These are phyloP conservation scores for Acronicta aceris DNA, from an alignment of 2,888 invertebrate species.

Conservation along the genomic window DNA sequence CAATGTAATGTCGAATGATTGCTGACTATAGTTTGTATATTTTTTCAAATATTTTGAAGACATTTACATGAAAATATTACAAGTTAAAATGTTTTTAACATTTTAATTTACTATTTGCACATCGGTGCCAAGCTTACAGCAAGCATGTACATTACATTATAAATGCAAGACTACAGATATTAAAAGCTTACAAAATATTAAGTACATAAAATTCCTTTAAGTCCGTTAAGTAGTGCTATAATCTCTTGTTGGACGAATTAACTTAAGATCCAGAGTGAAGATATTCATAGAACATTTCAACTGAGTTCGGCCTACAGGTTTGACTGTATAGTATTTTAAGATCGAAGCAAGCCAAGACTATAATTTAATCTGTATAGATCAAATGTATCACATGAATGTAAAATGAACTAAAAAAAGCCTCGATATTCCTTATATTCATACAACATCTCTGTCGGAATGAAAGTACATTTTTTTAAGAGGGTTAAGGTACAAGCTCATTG, in stretches of 20 bases:
- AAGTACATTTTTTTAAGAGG: slow-evolving; percentile 10
- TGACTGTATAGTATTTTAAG: slow-evolving; percentile 17
- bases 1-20: slow-evolving; percentile 61
- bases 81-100: slow-evolving; percentile 54
- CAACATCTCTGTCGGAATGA: slow-evolving; percentile 14
- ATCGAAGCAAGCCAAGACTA: slow-evolving; percentile 4
- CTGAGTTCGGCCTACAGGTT: slow-evolving; percentile 13
- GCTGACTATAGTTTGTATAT: slow-evolving; percentile 42
- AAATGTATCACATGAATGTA: slow-evolving; percentile 23
- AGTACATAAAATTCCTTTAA: slow-evolving; percentile 84
- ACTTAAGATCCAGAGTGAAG: slow-evolving; percentile 51
- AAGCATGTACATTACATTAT: slow-evolving; percentile 74
- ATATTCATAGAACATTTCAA: slow-evolving; percentile 53
- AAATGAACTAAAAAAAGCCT: slow-evolving; percentile 13
- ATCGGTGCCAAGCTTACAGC: slow-evolving; percentile 50
- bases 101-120: slow-evolving; percentile 42
- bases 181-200: slow-evolving; percentile 82
- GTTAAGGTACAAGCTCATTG: slow-evolving; percentile 32
- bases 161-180: slow-evolving; percentile 74
- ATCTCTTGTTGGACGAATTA: slow-evolving; percentile 83
- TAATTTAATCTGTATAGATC: slow-evolving; percentile 3
- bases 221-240: slow-evolving; percentile 72
- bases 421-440: background rate
- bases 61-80: slow-evolving; percentile 46
- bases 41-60: slow-evolving; percentile 42